These are phyloP conservation scores for Aspiorhynchus laticeps DNA, from an alignment of 2,113 vertebrate genomes.

Conservation along the genomic window DNA sequence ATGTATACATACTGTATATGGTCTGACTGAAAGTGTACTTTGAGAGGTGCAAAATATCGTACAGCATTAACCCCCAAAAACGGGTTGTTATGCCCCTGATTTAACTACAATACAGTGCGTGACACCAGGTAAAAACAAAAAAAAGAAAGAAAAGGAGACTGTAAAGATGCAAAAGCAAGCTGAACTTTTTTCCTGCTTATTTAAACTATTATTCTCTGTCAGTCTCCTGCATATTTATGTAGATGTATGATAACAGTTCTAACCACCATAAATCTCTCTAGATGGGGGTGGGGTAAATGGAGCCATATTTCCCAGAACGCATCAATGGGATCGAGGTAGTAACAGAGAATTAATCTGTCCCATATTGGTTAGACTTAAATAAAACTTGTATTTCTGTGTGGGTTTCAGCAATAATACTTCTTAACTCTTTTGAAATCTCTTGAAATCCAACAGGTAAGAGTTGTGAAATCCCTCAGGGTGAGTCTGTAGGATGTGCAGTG, in stretches of 20 bases:
- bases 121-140: not conserved
- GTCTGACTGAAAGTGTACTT: not conserved
- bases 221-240: not conserved
- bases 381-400: not conserved
- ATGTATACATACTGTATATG: too few relatives aligned
- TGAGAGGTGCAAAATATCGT: not conserved
- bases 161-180: not conserved
- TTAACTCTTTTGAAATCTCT: not conserved
- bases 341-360: not conserved
- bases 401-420: not conserved
- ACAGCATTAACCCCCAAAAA: not conserved
- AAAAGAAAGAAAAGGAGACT: not conserved
- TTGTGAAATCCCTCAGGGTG: constrained; percentile 28
- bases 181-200: not conserved
- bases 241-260: not conserved
- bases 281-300: not conserved
- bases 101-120: not conserved
- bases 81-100: not conserved
- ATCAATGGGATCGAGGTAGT: not conserved
- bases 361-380: not conserved
- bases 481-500: constrained; percentile 48
- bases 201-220: not conserved
- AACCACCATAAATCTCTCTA: constrained; percentile 11
- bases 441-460: constrained; percentile 18
- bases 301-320: not conserved